Base-by-base conservation (phyloP, 1,140 invertebrate species). In the Fragariocoptes setiger region DNA sequence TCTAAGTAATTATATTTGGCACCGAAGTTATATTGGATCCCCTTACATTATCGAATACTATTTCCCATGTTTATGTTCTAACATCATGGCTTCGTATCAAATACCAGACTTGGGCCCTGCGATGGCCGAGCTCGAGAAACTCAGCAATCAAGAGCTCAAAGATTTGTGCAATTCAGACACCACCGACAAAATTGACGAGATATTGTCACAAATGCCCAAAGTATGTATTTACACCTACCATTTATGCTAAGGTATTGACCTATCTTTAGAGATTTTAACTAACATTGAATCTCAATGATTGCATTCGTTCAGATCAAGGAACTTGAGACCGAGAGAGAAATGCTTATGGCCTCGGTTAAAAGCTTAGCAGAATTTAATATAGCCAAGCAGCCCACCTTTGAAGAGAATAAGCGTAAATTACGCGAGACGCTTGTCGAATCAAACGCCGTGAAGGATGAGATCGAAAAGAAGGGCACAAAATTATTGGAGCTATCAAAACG, bases 361-460 rank as follows among this genome's bases (percentile, higher is more conserved):
- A 75, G 69, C 20, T 56, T 79, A 39, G 78, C 80, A 2, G 79
- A 88, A 54, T 73, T 66, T 48, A 90, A 86, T 56, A 62, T 90
- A 17, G 63, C 68, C 14, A 70, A 70, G 51, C 74, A 85, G 57
- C 74, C 77, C 22, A 63, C 70, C 51, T 58, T 85, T n/a, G 48
- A 51, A 4, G 37, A 49, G 15, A 8, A 36, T 36, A 35, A 21
- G 4, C 64, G 69, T 35, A 68, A 74, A 48, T 59, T 68, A 1
- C 71, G 76, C 54, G 62, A 68, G 47, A 59, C 61, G 21, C 52
- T 86, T 3, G 64, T 65, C 45, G 64, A 72, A 39, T 57, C 71
- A 3, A 72, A 71, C 38, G 56, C 62, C 35, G 52, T 76, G 4
- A 72, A 71, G 44, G 59, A 60, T 20, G 62, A 59, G 14, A 63